Conservation (phyloP, 1,140 invertebrate genomes). For the Formica exsecta region DNA sequence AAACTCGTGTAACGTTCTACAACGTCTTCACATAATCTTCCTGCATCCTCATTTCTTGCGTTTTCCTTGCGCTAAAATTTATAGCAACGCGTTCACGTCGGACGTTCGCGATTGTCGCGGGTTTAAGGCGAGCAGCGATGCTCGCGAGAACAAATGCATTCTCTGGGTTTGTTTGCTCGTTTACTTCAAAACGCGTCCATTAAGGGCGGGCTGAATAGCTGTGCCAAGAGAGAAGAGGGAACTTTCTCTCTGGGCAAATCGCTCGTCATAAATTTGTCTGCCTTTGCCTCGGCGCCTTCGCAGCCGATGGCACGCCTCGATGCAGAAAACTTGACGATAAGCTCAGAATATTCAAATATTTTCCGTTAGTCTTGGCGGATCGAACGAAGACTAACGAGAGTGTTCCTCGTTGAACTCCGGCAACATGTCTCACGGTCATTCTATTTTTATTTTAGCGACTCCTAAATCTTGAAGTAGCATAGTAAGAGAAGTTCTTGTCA, state of each 20-base stretch:
- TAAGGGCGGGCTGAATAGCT: slow-evolving; percentile 64
- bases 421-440: not conserved
- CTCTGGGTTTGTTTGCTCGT: slow-evolving; percentile 79
- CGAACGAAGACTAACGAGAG: slow-evolving; percentile 76
- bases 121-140: slow-evolving; percentile 59
- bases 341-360: slow-evolving; percentile 78
- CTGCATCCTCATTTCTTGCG: slow-evolving; percentile 49
- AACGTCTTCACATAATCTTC: slow-evolving; percentile 35
- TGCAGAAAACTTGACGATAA: slow-evolving; percentile 71
- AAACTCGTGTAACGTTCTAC: slow-evolving; percentile 28
- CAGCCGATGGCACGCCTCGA: slow-evolving; percentile 1
- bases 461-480: slow-evolving; percentile 11
- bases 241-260: slow-evolving; percentile 81
- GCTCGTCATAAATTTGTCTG: slow-evolving; percentile 81
- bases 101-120: slow-evolving; percentile 50
- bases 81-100: slow-evolving; percentile 39
- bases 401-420: slow-evolving; percentile 14
- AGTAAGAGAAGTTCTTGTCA: slow-evolving; percentile 58
- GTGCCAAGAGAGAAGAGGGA: slow-evolving; percentile 69
- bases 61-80: slow-evolving; percentile 38
- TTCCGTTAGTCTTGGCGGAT: slow-evolving; percentile 63
- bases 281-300: slow-evolving; percentile 51
- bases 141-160: slow-evolving; percentile 70
- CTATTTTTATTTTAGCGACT: slow-evolving; percentile 52
- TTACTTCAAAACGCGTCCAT: slow-evolving; percentile 81